These are phyloP conservation scores for Squalus acanthias DNA, from an alignment of 2,797 vertebrate species.

Conservation along the genomic window DNA sequence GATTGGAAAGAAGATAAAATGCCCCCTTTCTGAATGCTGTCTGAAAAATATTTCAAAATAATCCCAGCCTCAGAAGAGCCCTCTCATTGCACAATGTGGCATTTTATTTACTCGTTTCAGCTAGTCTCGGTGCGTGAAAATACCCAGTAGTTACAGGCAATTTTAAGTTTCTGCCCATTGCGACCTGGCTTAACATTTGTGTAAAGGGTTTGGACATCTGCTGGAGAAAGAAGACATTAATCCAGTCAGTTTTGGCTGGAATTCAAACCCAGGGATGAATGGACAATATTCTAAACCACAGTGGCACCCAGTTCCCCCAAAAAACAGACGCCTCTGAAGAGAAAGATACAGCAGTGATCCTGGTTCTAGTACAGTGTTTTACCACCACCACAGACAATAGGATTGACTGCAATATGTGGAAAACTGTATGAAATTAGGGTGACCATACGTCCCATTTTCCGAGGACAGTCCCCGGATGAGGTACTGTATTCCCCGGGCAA, in stretches of 20 bases:
- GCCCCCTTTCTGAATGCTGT: neutral
- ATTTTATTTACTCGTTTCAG: neutral
- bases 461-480: no score
- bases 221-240: neutral
- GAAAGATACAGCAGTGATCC: neutral
- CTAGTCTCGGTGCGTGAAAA: neutral
- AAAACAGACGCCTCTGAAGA: neutral
- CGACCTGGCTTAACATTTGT: neutral
- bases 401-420: neutral
- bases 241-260: neutral
- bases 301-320: neutral
- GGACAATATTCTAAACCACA: neutral
- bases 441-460: no score
- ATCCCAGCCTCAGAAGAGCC: neutral
- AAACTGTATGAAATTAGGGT: no score
- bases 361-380: neutral
- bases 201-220: neutral
- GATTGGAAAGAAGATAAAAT: neutral
- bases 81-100: neutral
- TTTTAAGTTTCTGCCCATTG: neutral
- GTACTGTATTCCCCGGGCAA: no score
- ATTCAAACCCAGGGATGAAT: neutral
- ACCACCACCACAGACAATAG: neutral
- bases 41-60: neutral
- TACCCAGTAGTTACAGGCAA: neutral